These are phyloP conservation scores for Trachelus tabidus DNA, from an alignment of 2,888 invertebrate genomes.

Conservation along the genomic window DNA sequence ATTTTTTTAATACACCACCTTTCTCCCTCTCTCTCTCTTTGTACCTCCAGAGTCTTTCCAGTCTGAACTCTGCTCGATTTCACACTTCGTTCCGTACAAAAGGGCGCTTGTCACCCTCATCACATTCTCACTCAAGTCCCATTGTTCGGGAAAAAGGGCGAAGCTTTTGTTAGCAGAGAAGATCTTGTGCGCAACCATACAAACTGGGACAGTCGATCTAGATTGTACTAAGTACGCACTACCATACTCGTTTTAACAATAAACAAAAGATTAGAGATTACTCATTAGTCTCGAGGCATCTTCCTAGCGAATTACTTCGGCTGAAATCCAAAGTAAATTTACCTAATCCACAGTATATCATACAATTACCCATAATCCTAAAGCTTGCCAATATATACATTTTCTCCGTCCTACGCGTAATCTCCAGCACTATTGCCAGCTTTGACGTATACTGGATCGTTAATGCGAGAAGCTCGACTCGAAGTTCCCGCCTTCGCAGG, in stretches of 20 bases:
- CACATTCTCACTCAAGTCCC: not conserved
- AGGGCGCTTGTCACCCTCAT: not conserved
- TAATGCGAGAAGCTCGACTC: slow-evolving; percentile 17
- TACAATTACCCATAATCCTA: not conserved
- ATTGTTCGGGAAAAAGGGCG: not conserved
- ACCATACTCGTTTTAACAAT: not conserved
- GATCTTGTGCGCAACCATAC: not conserved
- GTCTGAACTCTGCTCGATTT: not conserved
- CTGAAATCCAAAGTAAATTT: not conserved
- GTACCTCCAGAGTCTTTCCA: not conserved
- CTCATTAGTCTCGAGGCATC: not conserved
- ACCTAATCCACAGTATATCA: not conserved
- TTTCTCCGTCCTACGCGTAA: not conserved
- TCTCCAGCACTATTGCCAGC: not conserved
- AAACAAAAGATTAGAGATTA: not conserved
- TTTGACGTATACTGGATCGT: not conserved
- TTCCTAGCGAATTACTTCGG: not conserved
- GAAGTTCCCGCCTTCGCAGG: slow-evolving; percentile 20
- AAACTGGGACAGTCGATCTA: not conserved
- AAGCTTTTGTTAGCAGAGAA: not conserved
- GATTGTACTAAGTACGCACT: not conserved
- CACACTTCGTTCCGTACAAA: not conserved
- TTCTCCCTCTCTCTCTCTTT: not conserved
- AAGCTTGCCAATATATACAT: not conserved
- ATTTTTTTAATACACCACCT: not conserved